Conservation (phyloP, 2,888 invertebrate genomes). For the Eupithecia subfuscata region DNA sequence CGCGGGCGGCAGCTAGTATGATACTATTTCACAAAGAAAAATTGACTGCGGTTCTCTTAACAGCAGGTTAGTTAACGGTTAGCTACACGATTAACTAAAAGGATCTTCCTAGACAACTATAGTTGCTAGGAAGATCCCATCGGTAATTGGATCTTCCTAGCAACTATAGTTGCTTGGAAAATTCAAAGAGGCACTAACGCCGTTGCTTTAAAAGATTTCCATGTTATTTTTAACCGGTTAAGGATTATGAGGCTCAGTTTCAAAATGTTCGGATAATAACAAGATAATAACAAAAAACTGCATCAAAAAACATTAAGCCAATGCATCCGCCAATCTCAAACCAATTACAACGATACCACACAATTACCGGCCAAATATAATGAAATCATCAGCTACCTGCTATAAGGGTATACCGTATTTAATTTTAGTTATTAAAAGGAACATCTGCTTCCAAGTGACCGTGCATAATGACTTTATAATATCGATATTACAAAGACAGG, state of each 20-base stretch:
- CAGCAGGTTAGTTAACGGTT: too few species aligned
- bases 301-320: neutral
- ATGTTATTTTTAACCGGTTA: neutral
- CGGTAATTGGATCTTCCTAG: too few species aligned
- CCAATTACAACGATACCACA: constrained; percentile 41
- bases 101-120: too few species aligned
- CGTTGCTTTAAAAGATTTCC: neutral
- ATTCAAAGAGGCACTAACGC: neutral
- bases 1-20: too few species aligned
- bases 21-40: too few species aligned
- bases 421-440: constrained; percentile 43
- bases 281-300: neutral
- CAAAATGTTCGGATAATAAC: neutral
- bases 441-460: constrained; percentile 55
- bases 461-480: constrained; percentile 48
- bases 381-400: constrained; percentile 60
- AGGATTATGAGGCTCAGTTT: too few species aligned
- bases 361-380: constrained; percentile 52
- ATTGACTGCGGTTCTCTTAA: too few species aligned
- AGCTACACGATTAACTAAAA: too few species aligned
- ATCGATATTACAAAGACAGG: constrained; percentile 34
- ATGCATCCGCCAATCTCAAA: constrained; percentile 18
- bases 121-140: too few species aligned
- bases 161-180: too few species aligned
- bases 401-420: constrained; percentile 31